Evolutionary conservation across 2,797 vertebrate genomes (phyloP).

Genomic region (Tinamus major): DNA sequence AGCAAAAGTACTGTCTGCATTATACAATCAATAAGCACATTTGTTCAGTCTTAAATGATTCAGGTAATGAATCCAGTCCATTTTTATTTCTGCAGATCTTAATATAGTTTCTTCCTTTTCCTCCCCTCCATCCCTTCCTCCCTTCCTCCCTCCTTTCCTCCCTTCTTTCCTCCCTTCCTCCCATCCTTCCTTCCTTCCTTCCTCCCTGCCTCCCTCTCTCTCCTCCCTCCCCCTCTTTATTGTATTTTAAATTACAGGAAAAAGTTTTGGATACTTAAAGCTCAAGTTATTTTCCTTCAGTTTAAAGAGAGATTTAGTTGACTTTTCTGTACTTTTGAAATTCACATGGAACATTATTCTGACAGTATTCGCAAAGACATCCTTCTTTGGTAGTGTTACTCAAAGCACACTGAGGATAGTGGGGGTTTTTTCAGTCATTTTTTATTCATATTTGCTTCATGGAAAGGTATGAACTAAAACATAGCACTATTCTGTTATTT

Average conservation of each 20-base stretch:
- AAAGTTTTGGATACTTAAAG: not conserved
- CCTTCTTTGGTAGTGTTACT: not conserved
- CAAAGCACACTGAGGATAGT: not conserved
- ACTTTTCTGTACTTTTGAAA: not conserved
- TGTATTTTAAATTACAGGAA: not conserved
- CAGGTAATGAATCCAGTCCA: not conserved
- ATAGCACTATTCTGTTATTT: not conserved
- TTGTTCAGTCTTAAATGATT: not conserved
- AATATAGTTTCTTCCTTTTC: not conserved
- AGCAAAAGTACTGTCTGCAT: not conserved
- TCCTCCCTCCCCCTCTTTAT: too few species aligned
- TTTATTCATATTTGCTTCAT: not conserved
- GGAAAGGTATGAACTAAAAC: not conserved
- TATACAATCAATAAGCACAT: not conserved
- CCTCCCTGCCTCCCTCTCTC: too few species aligned
- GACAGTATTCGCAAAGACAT: not conserved
- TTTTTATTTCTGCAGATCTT: not conserved
- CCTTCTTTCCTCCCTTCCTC: too few species aligned
- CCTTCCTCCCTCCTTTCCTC: too few species aligned
- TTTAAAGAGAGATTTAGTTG: not conserved
- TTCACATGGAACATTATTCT: not conserved
- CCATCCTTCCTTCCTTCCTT: too few species aligned
- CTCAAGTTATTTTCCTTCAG: not conserved
- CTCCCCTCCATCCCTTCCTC: too few species aligned
- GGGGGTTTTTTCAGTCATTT: not conserved